phyloP scores from a whole-genome alignment of 1,140 invertebrate species.

The Euura saliciscinereae region DNA sequence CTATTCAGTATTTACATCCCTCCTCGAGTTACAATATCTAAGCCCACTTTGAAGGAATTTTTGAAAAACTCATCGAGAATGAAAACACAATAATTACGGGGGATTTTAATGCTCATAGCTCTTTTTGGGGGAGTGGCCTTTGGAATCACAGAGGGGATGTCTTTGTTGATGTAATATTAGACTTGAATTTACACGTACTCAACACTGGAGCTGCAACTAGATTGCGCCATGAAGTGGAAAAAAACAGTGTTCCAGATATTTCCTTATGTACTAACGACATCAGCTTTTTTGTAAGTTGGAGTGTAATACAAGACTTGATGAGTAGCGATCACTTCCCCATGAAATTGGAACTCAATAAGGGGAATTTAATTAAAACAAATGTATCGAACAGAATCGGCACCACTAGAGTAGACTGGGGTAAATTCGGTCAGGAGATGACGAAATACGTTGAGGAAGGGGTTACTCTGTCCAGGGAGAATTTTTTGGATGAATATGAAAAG shows the following conservation, averaged over 20 bases:
- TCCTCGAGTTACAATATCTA: too few relatives aligned
- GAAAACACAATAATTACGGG: too few relatives aligned
- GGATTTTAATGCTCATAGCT: too few relatives aligned
- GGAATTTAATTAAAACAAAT: background rate
- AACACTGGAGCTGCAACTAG: background rate
- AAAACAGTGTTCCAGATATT: background rate
- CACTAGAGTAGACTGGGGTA: background rate
- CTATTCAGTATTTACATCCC: too few relatives aligned
- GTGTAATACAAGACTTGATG: background rate
- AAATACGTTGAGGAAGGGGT: background rate
- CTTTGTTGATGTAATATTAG: background rate
- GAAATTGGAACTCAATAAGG: background rate
- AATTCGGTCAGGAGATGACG: too few relatives aligned
- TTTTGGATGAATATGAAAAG: background rate
- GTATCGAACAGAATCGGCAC: background rate
- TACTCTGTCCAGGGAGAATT: background rate
- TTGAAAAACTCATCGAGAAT: too few relatives aligned
- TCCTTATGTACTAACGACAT: background rate
- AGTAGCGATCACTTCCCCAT: background rate
- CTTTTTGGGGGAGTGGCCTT: conserved; percentile 24
- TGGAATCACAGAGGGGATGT: background rate
- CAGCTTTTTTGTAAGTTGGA: background rate
- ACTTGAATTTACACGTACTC: background rate
- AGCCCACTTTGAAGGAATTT: too few relatives aligned
- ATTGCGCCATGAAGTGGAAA: background rate